phyloP scores from a whole-genome alignment of 2,888 invertebrate genomes.

The Drosophila eohydei region DNA sequence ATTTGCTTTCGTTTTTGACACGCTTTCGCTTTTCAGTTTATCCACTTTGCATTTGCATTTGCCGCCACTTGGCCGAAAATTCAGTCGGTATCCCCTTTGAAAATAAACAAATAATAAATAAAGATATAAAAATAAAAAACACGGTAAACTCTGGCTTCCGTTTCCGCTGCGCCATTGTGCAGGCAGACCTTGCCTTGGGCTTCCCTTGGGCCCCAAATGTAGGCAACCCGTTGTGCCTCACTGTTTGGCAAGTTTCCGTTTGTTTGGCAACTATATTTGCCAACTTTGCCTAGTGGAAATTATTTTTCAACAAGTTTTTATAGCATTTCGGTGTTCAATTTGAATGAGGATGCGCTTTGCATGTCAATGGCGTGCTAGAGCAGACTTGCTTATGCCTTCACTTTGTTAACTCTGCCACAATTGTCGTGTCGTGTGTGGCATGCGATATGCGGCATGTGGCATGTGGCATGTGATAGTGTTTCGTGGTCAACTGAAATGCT shows the following conservation, averaged over 20 bases:
- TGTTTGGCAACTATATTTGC: conserved; percentile 39
- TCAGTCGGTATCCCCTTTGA: conserved; percentile 3
- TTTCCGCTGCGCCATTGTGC: conserved; percentile 81
- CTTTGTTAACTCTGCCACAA: conserved; percentile 22
- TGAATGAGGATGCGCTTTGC: conserved; percentile 38
- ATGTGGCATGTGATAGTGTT: conserved; percentile 18
- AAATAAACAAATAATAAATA: conserved; percentile 42
- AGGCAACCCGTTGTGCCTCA: conserved; percentile 12
- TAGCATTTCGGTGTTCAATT: conserved; percentile 43
- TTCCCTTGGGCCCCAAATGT: background rate
- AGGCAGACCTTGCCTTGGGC: conserved; percentile 47
- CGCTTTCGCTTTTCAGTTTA: conserved; percentile 51
- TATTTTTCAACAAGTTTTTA: conserved; percentile 55
- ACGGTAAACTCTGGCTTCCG: conserved; percentile 74
- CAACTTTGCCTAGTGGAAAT: conserved; percentile 35
- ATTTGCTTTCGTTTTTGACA: conserved; percentile 48
- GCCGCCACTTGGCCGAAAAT: conserved; percentile 25
- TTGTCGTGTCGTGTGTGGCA: conserved; percentile 25
- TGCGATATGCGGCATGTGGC: background rate
- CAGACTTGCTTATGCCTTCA: conserved; percentile 11
- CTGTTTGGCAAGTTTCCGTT: conserved; percentile 39
- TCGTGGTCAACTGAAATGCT: conserved; percentile 27
- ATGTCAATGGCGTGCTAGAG: conserved; percentile 43
- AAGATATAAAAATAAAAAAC: conserved; percentile 42
- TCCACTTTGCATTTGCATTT: conserved; percentile 42